Conservation (phyloP, 1,140 invertebrate species). For the Apis cerana region DNA sequence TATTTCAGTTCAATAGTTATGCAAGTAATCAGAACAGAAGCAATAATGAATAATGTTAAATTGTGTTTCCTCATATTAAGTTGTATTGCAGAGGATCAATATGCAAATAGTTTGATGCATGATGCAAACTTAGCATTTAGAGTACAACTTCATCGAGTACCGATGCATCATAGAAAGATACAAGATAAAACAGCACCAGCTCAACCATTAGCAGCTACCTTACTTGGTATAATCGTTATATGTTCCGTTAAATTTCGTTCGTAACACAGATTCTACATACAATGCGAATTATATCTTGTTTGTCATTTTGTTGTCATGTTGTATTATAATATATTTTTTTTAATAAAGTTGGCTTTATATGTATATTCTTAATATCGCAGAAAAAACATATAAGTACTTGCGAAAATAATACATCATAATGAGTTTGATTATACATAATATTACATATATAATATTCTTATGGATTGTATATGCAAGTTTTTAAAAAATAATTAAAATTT, state of each 20-base stretch:
- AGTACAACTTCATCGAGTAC: conserved; percentile 94
- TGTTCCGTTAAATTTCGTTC: conserved; percentile 42
- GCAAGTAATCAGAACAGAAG: conserved; percentile 91
- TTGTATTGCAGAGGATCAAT: conserved; percentile 98
- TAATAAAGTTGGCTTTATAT: conserved; percentile 25
- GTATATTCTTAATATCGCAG: conserved; percentile 18
- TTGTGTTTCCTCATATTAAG: conserved; percentile 97
- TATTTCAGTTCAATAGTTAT: conserved; percentile 93
- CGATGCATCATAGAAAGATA: conserved; percentile 96
- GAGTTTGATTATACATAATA: neutral
- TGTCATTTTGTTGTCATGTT: conserved; percentile 17
- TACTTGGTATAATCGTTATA: conserved; percentile 85
- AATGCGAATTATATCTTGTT: neutral
- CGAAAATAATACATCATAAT: neutral
- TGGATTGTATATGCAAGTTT: conserved; percentile 39
- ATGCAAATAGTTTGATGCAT: conserved; percentile 98
- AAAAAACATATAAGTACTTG: conserved; percentile 14
- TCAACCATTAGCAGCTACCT: conserved; percentile 93
- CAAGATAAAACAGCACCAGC: conserved; percentile 87
- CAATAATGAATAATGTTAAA: conserved; percentile 94
- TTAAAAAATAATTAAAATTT: conserved; percentile 29
- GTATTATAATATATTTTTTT: conserved; percentile 51
- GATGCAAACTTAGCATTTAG: conserved; percentile 97
- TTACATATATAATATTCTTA: conserved; percentile 23
- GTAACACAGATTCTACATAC: conserved; percentile 55